Conservation (phyloP, 2,888 invertebrate species). For the Ichneumoninae sp. region DNA sequence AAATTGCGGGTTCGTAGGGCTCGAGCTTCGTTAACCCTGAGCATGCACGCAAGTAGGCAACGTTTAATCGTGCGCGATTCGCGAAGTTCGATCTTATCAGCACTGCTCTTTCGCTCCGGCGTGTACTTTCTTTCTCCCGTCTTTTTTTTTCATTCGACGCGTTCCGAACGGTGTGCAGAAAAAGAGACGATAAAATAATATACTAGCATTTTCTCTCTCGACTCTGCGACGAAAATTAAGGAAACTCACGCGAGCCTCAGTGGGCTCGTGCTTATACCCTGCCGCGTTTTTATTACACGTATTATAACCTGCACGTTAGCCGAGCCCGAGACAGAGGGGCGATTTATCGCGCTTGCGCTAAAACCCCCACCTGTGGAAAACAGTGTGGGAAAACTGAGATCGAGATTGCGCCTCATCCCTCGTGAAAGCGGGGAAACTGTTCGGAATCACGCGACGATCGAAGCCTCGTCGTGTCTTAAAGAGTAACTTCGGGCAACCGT, state of each 20-base stretch:
- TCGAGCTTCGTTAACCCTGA: conserved; percentile 28
- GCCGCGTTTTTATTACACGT: conserved; percentile 53
- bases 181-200: conserved; percentile 58
- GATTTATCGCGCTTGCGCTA: conserved; percentile 55
- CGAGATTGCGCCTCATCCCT: conserved; percentile 61
- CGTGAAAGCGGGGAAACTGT: conserved; percentile 51
- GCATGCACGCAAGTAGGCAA: conserved; percentile 49
- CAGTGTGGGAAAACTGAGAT: conserved; percentile 61
- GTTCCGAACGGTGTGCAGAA: conserved; percentile 2
- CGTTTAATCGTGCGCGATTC: conserved; percentile 52
- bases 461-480: conserved; percentile 44
- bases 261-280: conserved; percentile 26
- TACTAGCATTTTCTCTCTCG: conserved; percentile 52
- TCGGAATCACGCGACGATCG: conserved; percentile 60
- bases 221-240: conserved; percentile 73
- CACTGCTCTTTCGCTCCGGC: conserved; percentile 7
- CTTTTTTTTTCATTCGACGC: conserved; percentile 10
- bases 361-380: conserved; percentile 51
- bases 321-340: conserved; percentile 19
- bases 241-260: conserved; percentile 76
- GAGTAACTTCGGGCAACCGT: conserved; percentile 32
- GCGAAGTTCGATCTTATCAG: conserved; percentile 47
- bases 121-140: conserved; percentile 12
- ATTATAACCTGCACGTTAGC: conserved; percentile 45
- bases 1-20: conserved; percentile 31